Conservation (phyloP, 2,888 invertebrate genomes). For the Julus scandinavius region DNA sequence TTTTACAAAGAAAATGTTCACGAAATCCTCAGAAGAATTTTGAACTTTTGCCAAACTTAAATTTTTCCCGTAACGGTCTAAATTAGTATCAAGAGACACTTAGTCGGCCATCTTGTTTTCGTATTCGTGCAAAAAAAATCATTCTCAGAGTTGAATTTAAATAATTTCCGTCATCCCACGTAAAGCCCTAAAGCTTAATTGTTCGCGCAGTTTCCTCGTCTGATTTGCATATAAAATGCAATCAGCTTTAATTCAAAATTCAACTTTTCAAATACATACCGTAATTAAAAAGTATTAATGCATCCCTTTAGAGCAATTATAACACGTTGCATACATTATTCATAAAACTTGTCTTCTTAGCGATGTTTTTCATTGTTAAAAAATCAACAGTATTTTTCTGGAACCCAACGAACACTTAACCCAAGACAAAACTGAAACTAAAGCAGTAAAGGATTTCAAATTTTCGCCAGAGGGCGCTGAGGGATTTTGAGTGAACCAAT, state of each 20-base stretch:
- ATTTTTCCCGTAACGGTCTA: too few relatives aligned
- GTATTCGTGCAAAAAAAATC: not conserved
- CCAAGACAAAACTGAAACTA: too few relatives aligned
- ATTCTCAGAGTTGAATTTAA: not conserved
- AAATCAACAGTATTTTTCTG: too few relatives aligned
- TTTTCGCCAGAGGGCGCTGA: too few relatives aligned
- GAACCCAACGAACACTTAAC: too few relatives aligned
- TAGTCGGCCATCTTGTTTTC: not conserved
- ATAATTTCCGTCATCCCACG: not conserved
- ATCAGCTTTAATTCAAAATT: not conserved
- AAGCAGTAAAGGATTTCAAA: too few relatives aligned
- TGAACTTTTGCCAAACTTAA: too few relatives aligned
- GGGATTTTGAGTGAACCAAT: too few relatives aligned
- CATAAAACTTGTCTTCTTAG: not conserved
- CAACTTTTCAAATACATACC: not conserved
- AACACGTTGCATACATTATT: not conserved
- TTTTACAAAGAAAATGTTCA: too few relatives aligned
- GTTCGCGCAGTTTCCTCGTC: not conserved
- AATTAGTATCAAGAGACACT: too few relatives aligned
- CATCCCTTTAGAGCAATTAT: not conserved
- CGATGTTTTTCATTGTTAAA: too few relatives aligned
- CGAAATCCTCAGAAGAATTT: too few relatives aligned
- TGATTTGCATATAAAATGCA: not conserved
- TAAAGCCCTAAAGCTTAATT: not conserved
- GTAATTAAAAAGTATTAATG: not conserved